Conservation (phyloP, 1,140 invertebrate genomes). For the Homarus americanus region DNA sequence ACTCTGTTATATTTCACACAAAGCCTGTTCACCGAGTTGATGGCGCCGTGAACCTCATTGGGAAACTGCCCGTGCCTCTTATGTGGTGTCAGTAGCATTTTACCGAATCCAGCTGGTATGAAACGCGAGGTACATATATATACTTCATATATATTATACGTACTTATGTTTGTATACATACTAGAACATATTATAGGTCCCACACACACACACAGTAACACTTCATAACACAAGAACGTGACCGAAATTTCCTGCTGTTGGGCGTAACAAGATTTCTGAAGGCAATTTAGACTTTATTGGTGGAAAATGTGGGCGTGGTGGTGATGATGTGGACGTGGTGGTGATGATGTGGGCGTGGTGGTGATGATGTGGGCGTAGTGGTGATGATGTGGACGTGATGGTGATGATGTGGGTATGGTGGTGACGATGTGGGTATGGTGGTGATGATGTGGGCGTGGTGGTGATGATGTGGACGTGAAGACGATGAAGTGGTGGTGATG, state of each 20-base stretch:
- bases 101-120: too few relatives aligned
- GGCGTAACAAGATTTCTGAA: background rate
- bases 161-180: conserved; percentile 13
- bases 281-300: background rate
- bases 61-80: too few relatives aligned
- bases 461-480: background rate
- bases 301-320: background rate
- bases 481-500: background rate
- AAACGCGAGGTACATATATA: too few relatives aligned
- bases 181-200: too few relatives aligned
- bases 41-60: too few relatives aligned
- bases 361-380: background rate
- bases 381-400: too few relatives aligned
- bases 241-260: background rate
- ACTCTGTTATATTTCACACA: too few relatives aligned
- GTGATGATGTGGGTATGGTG: background rate
- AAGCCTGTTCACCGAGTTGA: too few relatives aligned
- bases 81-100: too few relatives aligned
- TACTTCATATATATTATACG: conserved; percentile 11
- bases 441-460: background rate
- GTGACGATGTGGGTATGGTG: background rate
- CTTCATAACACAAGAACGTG: background rate
- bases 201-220: conserved; percentile 5
- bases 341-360: background rate
- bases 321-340: background rate